Percentiles rank a stretch among this genome's conserved stretches.
These are phyloP conservation scores for Habropoda laboriosa DNA, from an alignment of 1,140 invertebrate species.

Conservation along the genomic window DNA sequence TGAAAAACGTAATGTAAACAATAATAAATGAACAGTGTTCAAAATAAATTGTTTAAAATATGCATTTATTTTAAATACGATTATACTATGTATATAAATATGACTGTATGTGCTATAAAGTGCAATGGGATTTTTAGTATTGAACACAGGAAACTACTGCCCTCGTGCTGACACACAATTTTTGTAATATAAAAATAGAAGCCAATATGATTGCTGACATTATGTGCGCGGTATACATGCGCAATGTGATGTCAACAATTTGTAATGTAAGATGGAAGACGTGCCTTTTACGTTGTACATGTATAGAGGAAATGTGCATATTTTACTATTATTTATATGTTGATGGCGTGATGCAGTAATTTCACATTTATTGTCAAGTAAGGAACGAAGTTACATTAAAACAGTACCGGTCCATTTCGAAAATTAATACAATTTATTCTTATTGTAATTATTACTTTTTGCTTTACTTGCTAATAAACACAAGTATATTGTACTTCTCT, in stretches of 20 bases:
- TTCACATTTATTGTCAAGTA: neutral
- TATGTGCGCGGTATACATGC: constrained; percentile 1
- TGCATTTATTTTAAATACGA: neutral
- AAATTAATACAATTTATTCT: neutral
- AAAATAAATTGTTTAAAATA: neutral
- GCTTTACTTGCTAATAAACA: no score
- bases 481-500: neutral
- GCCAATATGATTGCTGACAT: neutral
- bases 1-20: neutral
- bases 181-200: neutral
- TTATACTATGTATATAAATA: neutral
- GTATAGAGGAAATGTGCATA: constrained; percentile 16
- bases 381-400: neutral
- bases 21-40: no score
- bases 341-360: constrained; percentile 4
- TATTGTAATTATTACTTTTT: neutral
- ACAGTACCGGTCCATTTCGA: neutral
- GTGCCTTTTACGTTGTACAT: constrained; percentile 21
- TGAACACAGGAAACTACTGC: neutral
- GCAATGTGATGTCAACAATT: constrained; percentile 49
- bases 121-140: neutral
- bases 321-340: neutral
- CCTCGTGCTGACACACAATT: neutral
- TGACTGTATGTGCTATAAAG: neutral
- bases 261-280: constrained; percentile 13